Base-by-base conservation (phyloP, 2,888 invertebrate species). In the Clusia tigrina region DNA sequence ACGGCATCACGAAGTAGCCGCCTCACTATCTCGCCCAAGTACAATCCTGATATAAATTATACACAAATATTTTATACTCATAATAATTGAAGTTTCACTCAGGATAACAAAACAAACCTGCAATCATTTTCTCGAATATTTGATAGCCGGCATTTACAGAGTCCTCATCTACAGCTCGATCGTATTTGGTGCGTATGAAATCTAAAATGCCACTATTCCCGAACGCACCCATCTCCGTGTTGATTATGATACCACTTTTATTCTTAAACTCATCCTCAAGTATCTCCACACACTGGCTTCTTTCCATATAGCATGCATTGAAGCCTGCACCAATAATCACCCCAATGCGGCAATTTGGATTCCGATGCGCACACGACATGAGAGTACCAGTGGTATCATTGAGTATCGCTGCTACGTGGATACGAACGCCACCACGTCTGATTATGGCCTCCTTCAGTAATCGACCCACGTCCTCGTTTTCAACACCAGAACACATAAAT, bases 221-320 rank as follows among this genome's bases (percentile, higher is more conserved):
- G 81, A 98, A 96, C 6, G 96, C 97, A 9, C 98, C 98, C 96
- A 96, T 96, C 82, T 98, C 98, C 0, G 93, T 93, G 83, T 98
- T 98, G 72, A 98, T 90, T 60, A 97, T 87, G 72, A 97, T 91
- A 73, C 91, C 86, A 0, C 86, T 46, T 37, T 58, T 53, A 23
- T 52, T 23, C 20, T 56, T 62, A 2, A 65, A 63, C 2, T 69
- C 71, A 1, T 89, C 90, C 69, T 92, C 90, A 83, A 91, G 93
- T 66, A 90, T 78, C 75, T 92, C 90, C 15, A 90, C 92, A 75
- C 94, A 92, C 68, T 90, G 88, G 18, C 94, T 88, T 70, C 89
- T 89, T 80, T 75, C 74, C 64, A 96, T 91, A 81, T 97, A 97
- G 82, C 96, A 96, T 0, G 95, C 95, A 81, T 97, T 97, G 66